Evolutionary conservation across 2,888 invertebrate species (phyloP), one percentile per base, ranked within the genome.

Genomic region (Adelphocoris suturalis): DNA sequence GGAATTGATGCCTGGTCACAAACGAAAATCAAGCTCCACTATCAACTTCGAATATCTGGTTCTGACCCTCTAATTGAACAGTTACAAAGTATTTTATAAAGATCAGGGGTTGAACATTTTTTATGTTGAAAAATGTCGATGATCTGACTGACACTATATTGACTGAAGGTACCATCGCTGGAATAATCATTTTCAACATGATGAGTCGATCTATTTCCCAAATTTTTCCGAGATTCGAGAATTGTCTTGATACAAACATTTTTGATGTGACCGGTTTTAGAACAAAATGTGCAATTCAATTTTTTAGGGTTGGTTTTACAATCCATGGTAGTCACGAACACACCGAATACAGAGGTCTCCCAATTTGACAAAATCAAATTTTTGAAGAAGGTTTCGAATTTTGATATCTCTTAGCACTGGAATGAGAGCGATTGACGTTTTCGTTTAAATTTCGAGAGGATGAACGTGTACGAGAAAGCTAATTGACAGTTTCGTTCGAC

Each of bases 31-130:
- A 28, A 16, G 78, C 78, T 2, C 78, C 78, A 28, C 28, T 28
- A 78, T 78, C 78, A n/a, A 78, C 78, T 78, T 78, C 28, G 78
- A 78, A 78, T 28, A 16, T 78, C 78, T 78, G 78, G 78, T 7
- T 7, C n/a, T 78, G 78, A 28, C 46, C 37, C 28, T 27, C 5
- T 4, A 27, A 3, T 78, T 78, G 5, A 4, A 27, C 78, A 28
- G 28, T 28, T 7, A 78, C 13, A 28, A 78, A 78, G 3, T 78
- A 78, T 78, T 78, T 78, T 28, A n/a, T 23, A 5, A 4, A 27
- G 23, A 46, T 78, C 78, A 78, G 78, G 3, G 28, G 37, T 78
- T 78, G 78, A 78, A 78, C 27, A 28, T 9, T 78, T 28, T 78
- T 37, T 5, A 78, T 78, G 28, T 28, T 28, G 0, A n/a, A 28